Conservation (phyloP, 2,113 vertebrate species). For the Garra rufa region DNA sequence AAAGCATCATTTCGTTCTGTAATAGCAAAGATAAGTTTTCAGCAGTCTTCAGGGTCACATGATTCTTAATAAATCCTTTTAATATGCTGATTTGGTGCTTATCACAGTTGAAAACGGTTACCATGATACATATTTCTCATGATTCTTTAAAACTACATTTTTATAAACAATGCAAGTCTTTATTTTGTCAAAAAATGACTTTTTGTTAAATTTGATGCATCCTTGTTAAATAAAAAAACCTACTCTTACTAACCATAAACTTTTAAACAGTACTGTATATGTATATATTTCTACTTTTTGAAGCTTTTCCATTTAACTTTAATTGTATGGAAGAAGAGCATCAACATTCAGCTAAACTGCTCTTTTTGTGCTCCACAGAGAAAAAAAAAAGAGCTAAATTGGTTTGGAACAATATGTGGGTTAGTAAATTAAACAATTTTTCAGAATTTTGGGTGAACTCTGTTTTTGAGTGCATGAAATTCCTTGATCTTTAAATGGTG, state of each 20-base stretch:
- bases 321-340: not conserved
- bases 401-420: not conserved
- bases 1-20: not conserved
- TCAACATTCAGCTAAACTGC: not conserved
- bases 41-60: not conserved
- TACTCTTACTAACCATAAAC: not conserved
- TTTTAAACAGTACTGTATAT: not conserved
- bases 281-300: not conserved
- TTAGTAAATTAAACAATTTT: not conserved
- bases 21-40: not conserved
- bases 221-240: not conserved
- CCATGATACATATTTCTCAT: not conserved
- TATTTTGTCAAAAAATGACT: not conserved
- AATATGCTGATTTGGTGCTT: not conserved
- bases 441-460: not conserved
- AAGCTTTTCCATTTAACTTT: not conserved
- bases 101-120: not conserved
- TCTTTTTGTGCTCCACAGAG: not conserved
- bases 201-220: not conserved
- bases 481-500: conserved; percentile 8
- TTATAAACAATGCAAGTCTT: not conserved
- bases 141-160: not conserved
- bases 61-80: not conserved
- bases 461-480: not conserved
- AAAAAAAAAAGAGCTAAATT: not conserved